Evolutionary conservation across 30 jellyfish, hydroid and myxozoan species (phyloP), one percentile per base, ranked within the genome.

Genomic region (Turritopsis dohrnii): DNA sequence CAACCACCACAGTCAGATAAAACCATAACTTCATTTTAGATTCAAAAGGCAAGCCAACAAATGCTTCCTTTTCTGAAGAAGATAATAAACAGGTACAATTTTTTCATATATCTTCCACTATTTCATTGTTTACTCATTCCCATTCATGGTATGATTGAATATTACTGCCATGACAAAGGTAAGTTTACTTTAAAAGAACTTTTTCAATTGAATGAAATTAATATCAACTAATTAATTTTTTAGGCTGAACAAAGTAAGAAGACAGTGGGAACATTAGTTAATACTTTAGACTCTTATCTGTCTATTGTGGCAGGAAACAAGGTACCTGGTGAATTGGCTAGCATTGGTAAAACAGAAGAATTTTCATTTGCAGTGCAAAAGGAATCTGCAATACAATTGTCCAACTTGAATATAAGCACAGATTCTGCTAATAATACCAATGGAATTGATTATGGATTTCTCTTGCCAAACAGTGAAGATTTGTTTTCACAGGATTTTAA

Each of bases 211-310:
- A n/a, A n/a, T n/a, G n/a, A n/a, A n/a, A 41, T 41, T 41, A 41
- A 3, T 41, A 41, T 41, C n/a, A n/a, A n/a, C n/a, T n/a, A n/a
- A n/a, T n/a, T n/a, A n/a, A n/a, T n/a, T 28, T 66, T 69, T 72
- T 71, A 87, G 95, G 90, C 88, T 60, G 80, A 82, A 21, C 74
- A 74, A 52, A 81, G 89, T 22, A 87, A 71, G 52, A 66, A 23
- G 31, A 87, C 72, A 21, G 80, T 84, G 24, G 52, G 20, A 18
- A 81, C 72, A 27, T 77, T 69, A 21, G 77, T 69, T 21, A 21
- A 0, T 0, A 69, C 31, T 69, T 27, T 69, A 1, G 77, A 69
- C 9, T n/a, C 77, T 21, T 69, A 69, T 69, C 30, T 69, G 16
- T 7, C 28, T 69, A 8, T 69, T 16, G 77, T 69, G 77, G 30